Evolutionary conservation across 2,888 invertebrate genomes (phyloP), one percentile per base, ranked within the genome.

Genomic region (Dolomedes plantarius): DNA sequence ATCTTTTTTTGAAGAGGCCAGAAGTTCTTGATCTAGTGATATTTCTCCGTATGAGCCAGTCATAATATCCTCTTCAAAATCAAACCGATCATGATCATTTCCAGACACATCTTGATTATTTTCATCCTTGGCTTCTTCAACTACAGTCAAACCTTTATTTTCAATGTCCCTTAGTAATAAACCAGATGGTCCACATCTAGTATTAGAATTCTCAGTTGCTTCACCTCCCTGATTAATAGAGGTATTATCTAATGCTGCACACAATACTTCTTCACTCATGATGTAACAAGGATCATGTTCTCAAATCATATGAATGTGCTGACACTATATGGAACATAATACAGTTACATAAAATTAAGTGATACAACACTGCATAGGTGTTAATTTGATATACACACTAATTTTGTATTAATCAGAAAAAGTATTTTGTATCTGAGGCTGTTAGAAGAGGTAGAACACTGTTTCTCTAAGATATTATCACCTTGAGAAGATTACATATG

Each of bases 1-100:
- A 23, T 62, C 78, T 31, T 87, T 78, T 64, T 85, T 83, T 56
- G 72, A 39, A 16, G 39, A 80, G 64, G 56, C 68, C n/a, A 39
- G 11, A 11, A 76, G 39, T 28, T 86, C 88, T 29, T 72, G 74
- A 64, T 88, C 88, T 16, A 86, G 31, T 0, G 88, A 88, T 65
- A 88, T 88, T 65, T 88, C 88, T 19, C 80, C 86, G 29, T 88
- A 88, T 2, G 88, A 88, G 6, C 88, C 86, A 11, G 88, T 81
- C 88, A 88, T 88, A 9, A 81, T 74, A 73, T 87, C 87, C 36
- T 77, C 80, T 5, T 79, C 78, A 72, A 36, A 77, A 28, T 85
- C 80, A n/a, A 83, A 83, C 27, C 65, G 72, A 28, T 87, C 83
- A 3, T 2, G 56, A 3, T 56, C 56, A 56, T 23, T 56, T 6